Evolutionary conservation across 2,113 vertebrate genomes (phyloP), one percentile per base, ranked within the genome.

Genomic region (Chaetura pelagica): DNA sequence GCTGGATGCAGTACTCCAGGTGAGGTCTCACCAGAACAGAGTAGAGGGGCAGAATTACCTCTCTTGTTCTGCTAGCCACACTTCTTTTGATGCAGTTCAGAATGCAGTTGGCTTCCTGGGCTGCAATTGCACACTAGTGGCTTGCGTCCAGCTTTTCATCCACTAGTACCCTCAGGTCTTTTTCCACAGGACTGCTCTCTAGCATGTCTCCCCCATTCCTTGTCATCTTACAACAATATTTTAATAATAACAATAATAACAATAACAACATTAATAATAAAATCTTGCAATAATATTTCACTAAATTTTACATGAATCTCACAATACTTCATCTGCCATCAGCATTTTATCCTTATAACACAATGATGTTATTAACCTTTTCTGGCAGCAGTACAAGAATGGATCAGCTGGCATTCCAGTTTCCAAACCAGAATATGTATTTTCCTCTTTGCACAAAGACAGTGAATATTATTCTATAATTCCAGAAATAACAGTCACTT

Each of bases 231-330:
- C 40, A 42, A 83, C 84, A 86, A 84, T 32, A 23, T 75, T 94
- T 87, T 63, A 88, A 19, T 59, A 67, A 55, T 85, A 38, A 38
- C 10, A 38, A 38, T 38, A 38, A 38, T 38, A 38, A 38, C 10
- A 38, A 38, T 38, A 10, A 38, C 10, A 38, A 20, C 7, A 48
- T n/a, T n/a, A 38, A 38, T 38, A 38, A 38, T 38, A 38, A 38
- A 38, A 42, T 42, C 11, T 42, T 42, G 14, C 40, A 42, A 83
- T 86, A 86, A 84, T 32, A 23, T 75, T 94, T 88, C 61, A 88
- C 19, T 59, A 67, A 55, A 85, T 79, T 90, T 94, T 88, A 81
- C 96, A 79, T 84, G 77, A 94, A 88, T 51, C 32, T 90, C 68
- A 27, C n/a, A 40, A 7, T 38, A 67, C 81, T 91, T 96, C 73